Conservation (phyloP, 2,113 vertebrate genomes). For the Odontophorus gujanensis region DNA sequence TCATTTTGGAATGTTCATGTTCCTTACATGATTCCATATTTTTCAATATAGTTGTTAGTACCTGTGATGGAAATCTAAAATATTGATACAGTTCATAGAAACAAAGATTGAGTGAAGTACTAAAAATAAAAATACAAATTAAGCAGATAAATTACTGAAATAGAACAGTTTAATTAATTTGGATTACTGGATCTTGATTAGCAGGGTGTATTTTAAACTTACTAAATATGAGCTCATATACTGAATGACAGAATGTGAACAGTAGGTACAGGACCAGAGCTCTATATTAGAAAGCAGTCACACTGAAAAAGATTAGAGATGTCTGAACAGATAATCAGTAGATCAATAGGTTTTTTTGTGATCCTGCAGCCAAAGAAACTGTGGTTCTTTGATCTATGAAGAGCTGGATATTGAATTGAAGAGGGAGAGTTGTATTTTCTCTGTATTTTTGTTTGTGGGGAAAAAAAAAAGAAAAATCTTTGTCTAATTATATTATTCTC, state of each 20-base stretch:
- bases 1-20: not conserved
- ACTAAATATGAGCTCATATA: not conserved
- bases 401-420: not conserved
- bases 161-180: not conserved
- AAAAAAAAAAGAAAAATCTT: not conserved
- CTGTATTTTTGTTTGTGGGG: not conserved
- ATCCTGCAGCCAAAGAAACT: not conserved
- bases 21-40: not conserved
- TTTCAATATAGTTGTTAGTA: not conserved
- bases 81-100: not conserved
- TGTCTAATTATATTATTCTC: constrained; percentile 19
- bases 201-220: not conserved
- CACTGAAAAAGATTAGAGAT: not conserved
- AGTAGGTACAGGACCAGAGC: not conserved
- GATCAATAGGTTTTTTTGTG: not conserved
- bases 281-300: not conserved
- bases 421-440: not conserved
- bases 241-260: not conserved
- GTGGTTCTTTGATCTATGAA: not conserved
- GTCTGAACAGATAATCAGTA: not conserved
- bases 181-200: not conserved
- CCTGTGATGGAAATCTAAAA: not conserved
- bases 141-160: not conserved
- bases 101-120: not conserved
- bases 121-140: not conserved